Base-by-base conservation (phyloP, 2,797 vertebrate species). In the Clarias platycephalus region DNA sequence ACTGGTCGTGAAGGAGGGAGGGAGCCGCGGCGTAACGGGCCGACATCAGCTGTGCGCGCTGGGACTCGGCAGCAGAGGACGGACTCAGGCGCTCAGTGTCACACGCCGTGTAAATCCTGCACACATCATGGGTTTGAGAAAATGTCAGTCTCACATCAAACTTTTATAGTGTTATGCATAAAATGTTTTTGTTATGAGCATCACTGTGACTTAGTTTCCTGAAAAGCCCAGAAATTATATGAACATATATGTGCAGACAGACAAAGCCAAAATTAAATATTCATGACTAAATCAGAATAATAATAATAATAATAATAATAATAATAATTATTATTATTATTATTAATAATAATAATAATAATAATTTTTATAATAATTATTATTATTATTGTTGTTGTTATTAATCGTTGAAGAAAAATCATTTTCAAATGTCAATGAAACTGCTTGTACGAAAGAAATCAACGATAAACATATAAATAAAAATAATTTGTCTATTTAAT, bases 1-100 rank as follows among this genome's bases (percentile, higher is more conserved):
- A 99, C 95, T 99, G 97, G 94, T 99, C 98, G 95, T 99, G 98
- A 83, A 99, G 96, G 94, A 99, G 98, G 88, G 98, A 98, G 94
- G 96, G 96, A 89, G 96, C 94, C 97, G 97, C 58, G 9, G 70
- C 96, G 90, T 99, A 99, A 92, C 98, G 96, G 88, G 97, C 97
- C 80, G 97, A 97, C 93, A 99, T 96, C 90, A 99, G 97, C 96
- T 99, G 98, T 85, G 97, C 97, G 92, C 97, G 97, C 89, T 98
- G 97, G 88, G 97, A 98, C 93, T 99, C 97, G 93, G 96, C 97
- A 92, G 97, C 97, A 92, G 97, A 97, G 80, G 98, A 99, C 49
- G 98, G 98, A 88, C 97, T 99, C 91, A 99, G 91, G 88, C 98
- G 97, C 94, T 99, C 98, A 93, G 98, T 96, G 94, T 99, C 98